Base-by-base conservation (phyloP, 2,113 vertebrate species). In the Thalassarche chlororhynchos region DNA sequence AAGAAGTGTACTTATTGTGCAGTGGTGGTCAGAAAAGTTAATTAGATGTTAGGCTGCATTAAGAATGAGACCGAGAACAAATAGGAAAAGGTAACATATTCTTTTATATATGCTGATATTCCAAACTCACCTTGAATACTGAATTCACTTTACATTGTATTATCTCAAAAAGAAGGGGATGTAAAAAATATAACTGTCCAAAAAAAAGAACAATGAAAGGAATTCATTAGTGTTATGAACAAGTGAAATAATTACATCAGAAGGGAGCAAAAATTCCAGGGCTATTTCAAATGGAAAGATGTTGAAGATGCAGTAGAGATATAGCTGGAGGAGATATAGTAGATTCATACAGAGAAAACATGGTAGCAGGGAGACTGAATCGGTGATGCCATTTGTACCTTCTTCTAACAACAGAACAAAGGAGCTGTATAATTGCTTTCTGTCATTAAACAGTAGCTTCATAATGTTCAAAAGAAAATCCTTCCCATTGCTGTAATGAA, bases 11-110 rank as follows among this genome's bases (percentile, higher is more conserved):
- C 23, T 87, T 89, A 64, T 14, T 76, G 38, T 62, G 70, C 36
- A 38, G 20, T 11, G 20, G 17, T 89, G 57, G 72, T 76, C 87
- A 96, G 69, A 75, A 87, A 92, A 93, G 90, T 90, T 95, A 95
- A 95, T 89, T 77, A 87, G 87, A 36, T 90, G 29, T 70, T 92
- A 44, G n/a, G 29, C 31, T 95, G 57, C 54, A 76, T 88, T 87
- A 93, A 90, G 47, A 89, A 85, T 78, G 38, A 94, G 71, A 72
- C 10, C 9, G n/a, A 87, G 11, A 79, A 91, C 38, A 90, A 93
- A 80, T 25, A 78, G 55, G 38, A 85, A 93, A 87, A 87, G 31
- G 79, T 81, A 90, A 87, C 4, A 1, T 36, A 29, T 69, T 38
- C 5, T 77, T 87, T 83, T 87, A 38, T 57, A 23, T 46, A 21